Evolutionary conservation across 2,797 vertebrate species (phyloP), one percentile per base, ranked within the genome.

Genomic region (Liparis tanakae): DNA sequence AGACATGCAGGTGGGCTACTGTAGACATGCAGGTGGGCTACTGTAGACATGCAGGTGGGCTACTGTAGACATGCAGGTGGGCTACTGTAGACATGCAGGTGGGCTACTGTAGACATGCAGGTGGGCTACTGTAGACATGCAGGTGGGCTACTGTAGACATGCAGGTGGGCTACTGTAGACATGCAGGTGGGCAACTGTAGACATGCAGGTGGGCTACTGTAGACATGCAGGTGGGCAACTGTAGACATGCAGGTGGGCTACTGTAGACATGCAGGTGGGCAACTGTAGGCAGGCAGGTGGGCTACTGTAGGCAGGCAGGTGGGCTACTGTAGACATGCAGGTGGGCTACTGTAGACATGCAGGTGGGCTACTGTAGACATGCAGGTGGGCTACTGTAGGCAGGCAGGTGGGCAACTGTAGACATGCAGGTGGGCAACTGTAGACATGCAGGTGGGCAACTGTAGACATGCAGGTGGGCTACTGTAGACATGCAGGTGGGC

Each of bases 331-430:
- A 91, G 97, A 98, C 56, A 80, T 98, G 78, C 95, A 98, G 7
- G 97, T 98, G 90, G 94, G 95, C 94, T n/a, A 55, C 25, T 30
- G 2, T 30, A 91, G 97, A 98, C 56, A 80, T 98, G 78, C 95
- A 98, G 7, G 97, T 98, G 90, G n/a, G n/a, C n/a, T n/a, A n/a
- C n/a, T n/a, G n/a, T n/a, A 91, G 97, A 98, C 56, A 80, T 98
- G 78, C 95, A 98, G 7, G 97, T 98, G 90, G 94, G 95, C 94
- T n/a, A 55, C 48, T 34, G 3, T 22, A 7, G 5, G 33, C 50
- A 39, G 98, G 78, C 95, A 98, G 7, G 97, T 98, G 90, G 94
- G 95, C 94, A n/a, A 55, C 25, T 30, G 25, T 30, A 91, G 97
- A 98, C 56, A 80, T 98, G 78, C 95, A 98, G 7, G 97, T 98